A percentile compares a stretch with the other conserved stretches of the same genome.
phyloP scores from a whole-genome alignment of 2,797 vertebrate species.

The Malacoctenus gilli region DNA sequence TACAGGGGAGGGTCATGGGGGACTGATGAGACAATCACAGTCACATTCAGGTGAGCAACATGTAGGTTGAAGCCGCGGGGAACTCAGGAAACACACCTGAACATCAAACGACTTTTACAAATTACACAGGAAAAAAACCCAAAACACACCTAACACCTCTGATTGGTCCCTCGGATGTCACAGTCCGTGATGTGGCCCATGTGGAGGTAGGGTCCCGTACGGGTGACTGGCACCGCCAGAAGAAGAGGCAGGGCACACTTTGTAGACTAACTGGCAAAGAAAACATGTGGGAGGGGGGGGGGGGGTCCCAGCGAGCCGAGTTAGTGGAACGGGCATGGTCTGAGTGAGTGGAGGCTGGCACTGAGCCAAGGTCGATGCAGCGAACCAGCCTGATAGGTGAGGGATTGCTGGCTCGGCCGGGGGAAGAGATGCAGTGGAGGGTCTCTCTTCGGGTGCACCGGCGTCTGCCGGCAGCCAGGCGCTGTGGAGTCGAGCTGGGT shows the following conservation, averaged over 20 bases:
- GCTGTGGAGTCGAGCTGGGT: constrained; percentile 25
- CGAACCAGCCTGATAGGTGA: constrained; percentile 68
- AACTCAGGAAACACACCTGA: no score
- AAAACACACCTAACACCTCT: background rate
- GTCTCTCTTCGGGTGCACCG: constrained; percentile 41
- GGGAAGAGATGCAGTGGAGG: constrained; percentile 55
- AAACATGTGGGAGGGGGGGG: constrained; percentile 33
- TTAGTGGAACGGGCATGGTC: constrained; percentile 38
- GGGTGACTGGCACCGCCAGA: constrained; percentile 4
- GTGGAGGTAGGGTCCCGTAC: background rate
- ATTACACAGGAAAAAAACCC: no score
- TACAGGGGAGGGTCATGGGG: no score
- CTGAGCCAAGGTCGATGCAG: constrained; percentile 53
- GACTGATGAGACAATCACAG: no score
- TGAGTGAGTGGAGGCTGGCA: constrained; percentile 64
- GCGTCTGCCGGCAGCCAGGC: constrained; percentile 44
- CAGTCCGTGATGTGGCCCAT: background rate
- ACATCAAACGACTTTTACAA: no score
- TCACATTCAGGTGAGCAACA: no score
- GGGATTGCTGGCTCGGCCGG: constrained; percentile 56
- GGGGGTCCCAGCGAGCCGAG: constrained; percentile 35
- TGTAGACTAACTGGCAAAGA: constrained; percentile 4
- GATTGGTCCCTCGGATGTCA: background rate
- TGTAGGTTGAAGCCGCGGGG: no score
- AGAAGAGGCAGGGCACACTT: constrained; percentile 24